A percentile compares a stretch with the other conserved stretches of the same genome.
phyloP scores from a whole-genome alignment of 1,140 invertebrate species.

The Camponotus pennsylvanicus region DNA sequence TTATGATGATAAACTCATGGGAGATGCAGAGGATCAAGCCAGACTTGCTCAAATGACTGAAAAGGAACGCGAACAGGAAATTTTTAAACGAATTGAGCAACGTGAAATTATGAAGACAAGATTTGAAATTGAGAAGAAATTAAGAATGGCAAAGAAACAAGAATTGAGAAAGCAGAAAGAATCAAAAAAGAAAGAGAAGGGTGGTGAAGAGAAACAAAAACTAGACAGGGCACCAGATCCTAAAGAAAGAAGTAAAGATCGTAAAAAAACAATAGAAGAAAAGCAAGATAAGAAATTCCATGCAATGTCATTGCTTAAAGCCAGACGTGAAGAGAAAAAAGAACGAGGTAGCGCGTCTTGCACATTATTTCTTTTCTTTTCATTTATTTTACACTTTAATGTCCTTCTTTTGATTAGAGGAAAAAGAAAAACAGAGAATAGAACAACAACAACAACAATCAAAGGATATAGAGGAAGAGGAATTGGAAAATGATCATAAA shows the following conservation, averaged over 20 bases:
- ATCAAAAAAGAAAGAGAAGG: slow-evolving; percentile 88
- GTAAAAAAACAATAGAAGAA: slow-evolving; percentile 96
- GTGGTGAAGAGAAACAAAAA: slow-evolving; percentile 84
- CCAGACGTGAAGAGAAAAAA: slow-evolving; percentile 94
- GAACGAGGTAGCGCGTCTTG: slow-evolving; percentile 86
- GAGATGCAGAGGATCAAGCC: slow-evolving; percentile 97
- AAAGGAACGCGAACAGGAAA: slow-evolving; percentile 98
- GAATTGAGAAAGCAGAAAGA: slow-evolving; percentile 90
- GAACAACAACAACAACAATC: slow-evolving; percentile 86
- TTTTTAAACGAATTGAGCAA: slow-evolving; percentile 98
- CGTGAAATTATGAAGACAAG: slow-evolving; percentile 97
- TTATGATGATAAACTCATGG: slow-evolving; percentile 98
- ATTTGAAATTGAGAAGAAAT: slow-evolving; percentile 98
- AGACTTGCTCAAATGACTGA: slow-evolving; percentile 97
- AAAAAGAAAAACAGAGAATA: slow-evolving; percentile 87
- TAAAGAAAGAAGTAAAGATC: slow-evolving; percentile 94
- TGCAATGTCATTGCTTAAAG: slow-evolving; percentile 96
- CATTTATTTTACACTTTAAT: not conserved
- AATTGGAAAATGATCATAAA: slow-evolving; percentile 86
- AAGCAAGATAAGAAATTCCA: slow-evolving; percentile 95
- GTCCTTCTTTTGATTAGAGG: slow-evolving; percentile 80
- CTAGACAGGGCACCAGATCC: slow-evolving; percentile 88
- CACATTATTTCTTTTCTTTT: slow-evolving; percentile 19
- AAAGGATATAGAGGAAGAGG: slow-evolving; percentile 87
- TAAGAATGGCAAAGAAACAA: slow-evolving; percentile 94